Evolutionary conservation across 2,797 vertebrate genomes (phyloP).

Genomic region (Serranus cabrilla): DNA sequence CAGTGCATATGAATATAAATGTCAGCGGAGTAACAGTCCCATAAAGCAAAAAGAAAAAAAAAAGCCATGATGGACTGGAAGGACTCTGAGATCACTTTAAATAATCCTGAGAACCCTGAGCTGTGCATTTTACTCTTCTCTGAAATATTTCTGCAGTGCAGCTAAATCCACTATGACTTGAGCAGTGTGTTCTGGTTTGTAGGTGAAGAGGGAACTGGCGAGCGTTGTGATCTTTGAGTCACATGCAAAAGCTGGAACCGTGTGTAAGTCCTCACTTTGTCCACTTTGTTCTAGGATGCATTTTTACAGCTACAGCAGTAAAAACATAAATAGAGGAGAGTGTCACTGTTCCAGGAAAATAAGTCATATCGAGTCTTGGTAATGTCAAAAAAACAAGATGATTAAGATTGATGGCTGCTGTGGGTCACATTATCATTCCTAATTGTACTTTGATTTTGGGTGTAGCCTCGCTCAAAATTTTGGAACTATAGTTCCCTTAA

Average conservation of each 20-base stretch:
- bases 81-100: neutral
- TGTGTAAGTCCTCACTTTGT: constrained; percentile 89
- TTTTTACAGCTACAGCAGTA: too few relatives aligned
- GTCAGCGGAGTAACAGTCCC: neutral
- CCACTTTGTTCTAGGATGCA: neutral
- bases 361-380: too few relatives aligned
- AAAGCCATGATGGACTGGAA: neutral
- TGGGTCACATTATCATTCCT: too few relatives aligned
- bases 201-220: constrained; percentile 97
- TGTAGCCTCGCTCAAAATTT: too few relatives aligned
- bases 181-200: constrained; percentile 45
- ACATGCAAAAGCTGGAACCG: constrained; percentile 97
- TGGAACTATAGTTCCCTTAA: too few relatives aligned
- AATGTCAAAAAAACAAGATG: too few relatives aligned
- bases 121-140: neutral
- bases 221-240: constrained; percentile 98
- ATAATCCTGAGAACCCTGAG: constrained; percentile 6
- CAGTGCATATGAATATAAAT: neutral
- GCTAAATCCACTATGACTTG: constrained; percentile 21
- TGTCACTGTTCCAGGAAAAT: too few relatives aligned
- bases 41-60: neutral
- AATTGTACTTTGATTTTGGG: too few relatives aligned
- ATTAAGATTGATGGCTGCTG: too few relatives aligned
- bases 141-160: constrained; percentile 6
- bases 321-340: neutral